Base-by-base conservation (phyloP, 2,113 vertebrate species). In the Anguilla rostrata region DNA sequence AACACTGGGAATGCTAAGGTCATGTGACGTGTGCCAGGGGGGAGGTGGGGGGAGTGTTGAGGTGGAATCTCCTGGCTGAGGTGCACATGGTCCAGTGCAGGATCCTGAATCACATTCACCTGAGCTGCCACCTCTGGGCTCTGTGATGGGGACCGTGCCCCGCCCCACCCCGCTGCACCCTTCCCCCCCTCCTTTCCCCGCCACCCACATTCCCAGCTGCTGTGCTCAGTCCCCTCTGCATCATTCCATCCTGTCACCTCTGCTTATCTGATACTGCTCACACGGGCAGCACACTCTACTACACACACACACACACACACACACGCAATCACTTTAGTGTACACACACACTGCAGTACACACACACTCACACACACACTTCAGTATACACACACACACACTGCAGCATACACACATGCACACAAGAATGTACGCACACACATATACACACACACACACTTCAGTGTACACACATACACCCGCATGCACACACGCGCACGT, bases 151-250 rank as follows among this genome's bases (percentile, higher is more conserved):
- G 22, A 66, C 20, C 8, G 22, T 66, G 2, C 5, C 29, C 29
- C 53, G 2, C 49, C 49, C 12, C 82, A 20, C 82, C n/a, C 46
- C n/a, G n/a, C n/a, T n/a, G n/a, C n/a, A n/a, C 46, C 26, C 7
- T 6, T 12, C 46, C 49, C 22, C n/a, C 29, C 22, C 53, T 5
- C 39, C n/a, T n/a, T 34, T 11, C 11, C 4, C 15, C 34, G 1
- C 15, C 26, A 4, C 11, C 41, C 46, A 83, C 82, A 83, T 83
- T 83, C 82, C 82, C 82, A 83, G 82, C 82, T 83, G 82, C 56
- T 83, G 53, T 3, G 34, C n/a, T 14, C 40, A 34, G 39, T 39
- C 26, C 26, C 34, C 26, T 60, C 82, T 16, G 34, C 49, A 60
- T 60, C 56, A 60, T 14, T 15, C 82, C 29, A 83, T 20, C n/a